A percentile compares a stretch with the other conserved stretches of the same genome.
Evolutionary conservation across 2,113 vertebrate species (phyloP).

Genomic region (Zosterops pallidus): DNA sequence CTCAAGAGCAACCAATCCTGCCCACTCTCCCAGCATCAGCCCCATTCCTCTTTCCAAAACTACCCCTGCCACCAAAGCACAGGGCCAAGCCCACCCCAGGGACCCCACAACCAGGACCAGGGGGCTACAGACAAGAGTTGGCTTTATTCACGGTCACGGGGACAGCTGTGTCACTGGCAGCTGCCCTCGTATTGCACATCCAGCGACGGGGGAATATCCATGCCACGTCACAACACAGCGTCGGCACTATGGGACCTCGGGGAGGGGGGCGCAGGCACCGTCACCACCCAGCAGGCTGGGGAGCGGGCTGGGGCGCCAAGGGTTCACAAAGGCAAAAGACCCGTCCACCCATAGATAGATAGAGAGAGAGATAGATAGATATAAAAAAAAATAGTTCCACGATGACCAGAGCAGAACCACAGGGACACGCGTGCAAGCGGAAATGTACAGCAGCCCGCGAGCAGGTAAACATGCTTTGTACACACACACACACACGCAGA

Average conservation of each 20-base stretch:
- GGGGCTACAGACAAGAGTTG: conserved; percentile 77
- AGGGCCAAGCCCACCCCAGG: neutral
- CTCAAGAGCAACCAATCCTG: neutral
- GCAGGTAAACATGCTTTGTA: conserved; percentile 74
- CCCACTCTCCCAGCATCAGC: neutral
- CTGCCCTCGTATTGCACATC: conserved; percentile 73
- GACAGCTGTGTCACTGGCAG: conserved; percentile 70
- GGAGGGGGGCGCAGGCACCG: neutral
- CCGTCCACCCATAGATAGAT: conserved; percentile 57
- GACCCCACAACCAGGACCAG: conserved; percentile 18
- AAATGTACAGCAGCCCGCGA: conserved; percentile 62
- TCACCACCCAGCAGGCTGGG: conserved; percentile 60
- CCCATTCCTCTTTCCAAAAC: neutral
- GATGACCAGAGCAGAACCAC: conserved; percentile 56
- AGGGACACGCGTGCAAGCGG: conserved; percentile 58
- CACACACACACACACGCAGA: conserved; percentile 72
- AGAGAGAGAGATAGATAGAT: neutral
- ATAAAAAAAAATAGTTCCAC: conserved; percentile 56
- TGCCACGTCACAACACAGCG: conserved; percentile 80
- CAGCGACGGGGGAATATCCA: conserved; percentile 72
- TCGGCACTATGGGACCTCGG: conserved; percentile 31
- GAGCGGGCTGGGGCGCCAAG: neutral
- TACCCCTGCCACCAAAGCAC: neutral
- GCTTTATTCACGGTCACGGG: conserved; percentile 78
- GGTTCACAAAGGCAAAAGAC: conserved; percentile 67